Conservation (phyloP, 1,140 invertebrate species). For the Conus betulinus region DNA sequence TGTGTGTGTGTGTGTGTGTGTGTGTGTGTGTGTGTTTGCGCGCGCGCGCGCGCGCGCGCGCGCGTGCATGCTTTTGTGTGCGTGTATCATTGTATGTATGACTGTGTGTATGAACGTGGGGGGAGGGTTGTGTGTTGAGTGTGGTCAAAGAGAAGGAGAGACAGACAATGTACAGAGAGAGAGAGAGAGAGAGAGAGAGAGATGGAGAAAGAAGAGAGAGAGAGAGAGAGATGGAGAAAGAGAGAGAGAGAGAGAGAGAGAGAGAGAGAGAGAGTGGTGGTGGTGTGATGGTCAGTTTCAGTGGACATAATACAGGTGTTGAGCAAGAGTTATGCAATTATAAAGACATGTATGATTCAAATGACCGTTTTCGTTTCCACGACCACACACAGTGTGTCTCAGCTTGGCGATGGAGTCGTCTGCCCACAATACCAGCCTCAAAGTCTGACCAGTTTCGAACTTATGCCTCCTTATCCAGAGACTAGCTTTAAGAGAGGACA, state of each 20-base stretch:
- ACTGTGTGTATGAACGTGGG: neutral
- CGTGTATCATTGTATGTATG: neutral
- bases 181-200: neutral
- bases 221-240: neutral
- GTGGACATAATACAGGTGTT: too few species aligned
- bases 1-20: slow-evolving; percentile 4
- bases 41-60: too few species aligned
- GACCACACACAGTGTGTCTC: too few species aligned
- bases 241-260: neutral
- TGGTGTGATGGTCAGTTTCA: too few species aligned
- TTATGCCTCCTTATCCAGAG: too few species aligned
- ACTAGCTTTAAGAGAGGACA: too few species aligned
- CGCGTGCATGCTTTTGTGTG: neutral
- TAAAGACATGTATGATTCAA: too few species aligned
- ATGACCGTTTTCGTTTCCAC: too few species aligned
- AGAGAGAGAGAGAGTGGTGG: neutral
- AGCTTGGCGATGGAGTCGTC: too few species aligned
- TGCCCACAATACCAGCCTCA: too few species aligned
- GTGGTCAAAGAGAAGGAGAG: neutral
- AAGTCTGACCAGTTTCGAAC: too few species aligned
- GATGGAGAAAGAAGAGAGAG: neutral
- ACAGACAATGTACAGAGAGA: neutral
- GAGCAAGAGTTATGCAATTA: too few species aligned
- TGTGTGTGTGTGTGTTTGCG: neutral
- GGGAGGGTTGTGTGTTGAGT: neutral